phyloP scores from a whole-genome alignment of 1,140 invertebrate species.

The Drosophila fuyamai region DNA sequence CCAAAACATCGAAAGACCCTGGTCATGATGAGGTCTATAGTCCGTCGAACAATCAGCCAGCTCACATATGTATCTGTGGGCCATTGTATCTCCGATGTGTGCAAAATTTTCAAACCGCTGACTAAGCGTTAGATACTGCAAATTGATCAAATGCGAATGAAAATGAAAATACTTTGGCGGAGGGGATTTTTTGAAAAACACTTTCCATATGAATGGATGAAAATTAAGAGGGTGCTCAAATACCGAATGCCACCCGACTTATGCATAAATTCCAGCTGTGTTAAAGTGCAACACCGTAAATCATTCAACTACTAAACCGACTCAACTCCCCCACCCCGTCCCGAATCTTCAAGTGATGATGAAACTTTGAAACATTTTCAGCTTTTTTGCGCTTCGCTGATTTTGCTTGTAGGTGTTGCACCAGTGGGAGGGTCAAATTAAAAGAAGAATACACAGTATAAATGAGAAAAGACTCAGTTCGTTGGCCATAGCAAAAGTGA shows the following conservation, averaged over 20 bases:
- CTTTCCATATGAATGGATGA: conserved; percentile 24
- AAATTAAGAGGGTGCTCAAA: conserved; percentile 2
- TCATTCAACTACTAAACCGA: conserved; percentile 39
- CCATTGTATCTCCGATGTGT: conserved; percentile 64
- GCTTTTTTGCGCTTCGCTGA: conserved; percentile 75
- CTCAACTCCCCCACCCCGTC: neutral
- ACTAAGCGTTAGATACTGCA: conserved; percentile 65
- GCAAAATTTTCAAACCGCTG: conserved; percentile 43
- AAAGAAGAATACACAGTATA: conserved; percentile 48
- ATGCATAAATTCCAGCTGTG: conserved; percentile 47
- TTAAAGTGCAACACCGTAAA: conserved; percentile 59
- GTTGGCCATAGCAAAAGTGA: conserved; percentile 60
- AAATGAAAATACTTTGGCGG: conserved; percentile 9
- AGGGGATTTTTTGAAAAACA: neutral
- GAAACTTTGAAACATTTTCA: conserved; percentile 73
- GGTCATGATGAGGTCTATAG: conserved; percentile 57
- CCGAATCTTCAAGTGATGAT: conserved; percentile 51
- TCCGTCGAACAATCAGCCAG: conserved; percentile 42
- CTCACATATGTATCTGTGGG: conserved; percentile 49
- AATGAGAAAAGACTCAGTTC: conserved; percentile 58
- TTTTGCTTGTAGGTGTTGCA: conserved; percentile 71
- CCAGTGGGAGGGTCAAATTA: conserved; percentile 63
- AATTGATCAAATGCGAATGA: conserved; percentile 55
- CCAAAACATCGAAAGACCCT: conserved; percentile 83
- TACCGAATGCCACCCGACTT: conserved; percentile 16